phyloP scores from a whole-genome alignment of 2,888 invertebrate species.

The Sylvicola cinctus region DNA sequence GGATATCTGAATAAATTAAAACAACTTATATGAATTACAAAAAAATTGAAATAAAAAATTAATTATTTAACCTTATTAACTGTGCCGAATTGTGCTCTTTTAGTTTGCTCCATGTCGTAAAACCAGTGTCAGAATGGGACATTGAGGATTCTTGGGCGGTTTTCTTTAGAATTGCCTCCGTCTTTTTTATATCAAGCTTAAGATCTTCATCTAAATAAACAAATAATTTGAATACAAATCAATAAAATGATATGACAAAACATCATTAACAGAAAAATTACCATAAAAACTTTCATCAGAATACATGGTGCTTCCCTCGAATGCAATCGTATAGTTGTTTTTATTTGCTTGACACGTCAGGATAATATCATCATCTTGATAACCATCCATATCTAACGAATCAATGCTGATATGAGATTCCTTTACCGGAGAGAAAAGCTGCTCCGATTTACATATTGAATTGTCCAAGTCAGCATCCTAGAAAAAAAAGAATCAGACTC shows the following conservation, averaged over 20 bases:
- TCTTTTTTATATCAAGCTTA: constrained; percentile 14
- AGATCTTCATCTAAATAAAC: not conserved
- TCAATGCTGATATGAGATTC: constrained; percentile 71
- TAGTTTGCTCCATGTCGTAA: constrained; percentile 76
- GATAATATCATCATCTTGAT: constrained; percentile 60
- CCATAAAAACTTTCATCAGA: constrained; percentile 65
- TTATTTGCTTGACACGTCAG: constrained; percentile 82
- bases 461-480: constrained; percentile 62
- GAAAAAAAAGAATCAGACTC: constrained; percentile 5
- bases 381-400: constrained; percentile 68
- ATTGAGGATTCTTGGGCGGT: constrained; percentile 47
- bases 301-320: constrained; percentile 74
- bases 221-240: not conserved
- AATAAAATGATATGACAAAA: no score
- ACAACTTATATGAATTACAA: no score
- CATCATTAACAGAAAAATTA: constrained; percentile 11
- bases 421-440: constrained; percentile 76
- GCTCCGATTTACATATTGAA: constrained; percentile 81
- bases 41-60: no score
- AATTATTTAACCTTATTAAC: constrained; percentile 41
- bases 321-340: constrained; percentile 88
- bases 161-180: constrained; percentile 24
- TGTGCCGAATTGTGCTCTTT: constrained; percentile 47
- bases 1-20: constrained; percentile 41
- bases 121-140: constrained; percentile 73